Evolutionary conservation across 2,888 invertebrate genomes (phyloP), one percentile per base, ranked within the genome.

Genomic region (Lathronympha strigana): DNA sequence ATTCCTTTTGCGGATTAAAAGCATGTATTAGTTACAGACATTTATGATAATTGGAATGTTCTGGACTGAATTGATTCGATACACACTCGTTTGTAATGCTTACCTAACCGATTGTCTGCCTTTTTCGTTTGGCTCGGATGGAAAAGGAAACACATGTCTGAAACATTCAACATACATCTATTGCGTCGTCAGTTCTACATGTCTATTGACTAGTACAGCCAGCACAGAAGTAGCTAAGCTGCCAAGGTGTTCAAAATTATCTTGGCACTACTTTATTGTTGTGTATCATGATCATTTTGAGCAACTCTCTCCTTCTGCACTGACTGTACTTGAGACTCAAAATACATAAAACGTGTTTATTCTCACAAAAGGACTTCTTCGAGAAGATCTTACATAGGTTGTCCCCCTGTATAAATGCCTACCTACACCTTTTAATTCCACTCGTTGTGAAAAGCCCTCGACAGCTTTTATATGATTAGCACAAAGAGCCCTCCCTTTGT

Each of bases 401-500:
- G 11, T 45, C 11, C 2, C 51, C 51, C 43, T 57, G 8, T 43
- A 57, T 57, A 21, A 21, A 57, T 31, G 57, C 57, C 19, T 55
- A 43, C 40, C 17, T 57, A 45, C 31, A 45, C 43, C 43, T 45
- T 51, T 58, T 66, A 47, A 53, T 54, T 54, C 53, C 54, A 54
- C 54, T 61, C 38, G 60, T 53, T 47, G n/a, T 51, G 58, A 49
- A 58, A 58, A 38, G 36, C 45, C 66, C 54, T 66, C 54, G 47
- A 66, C 21, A 54, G 40, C 54, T 60, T 60, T 61, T 47, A 66
- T 61, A 53, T 31, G 45, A 49, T 49, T 61, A 54, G 64, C 67
- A 61, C 66, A 68, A 78, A 78, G 79, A 61, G 71, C 71, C n/a
- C n/a, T n/a, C n/a, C n/a, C n/a, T 77, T 77, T 70, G 38, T 45